phyloP scores from a whole-genome alignment of 23 tunicate genomes.

The Trididemnum nubilum region DNA sequence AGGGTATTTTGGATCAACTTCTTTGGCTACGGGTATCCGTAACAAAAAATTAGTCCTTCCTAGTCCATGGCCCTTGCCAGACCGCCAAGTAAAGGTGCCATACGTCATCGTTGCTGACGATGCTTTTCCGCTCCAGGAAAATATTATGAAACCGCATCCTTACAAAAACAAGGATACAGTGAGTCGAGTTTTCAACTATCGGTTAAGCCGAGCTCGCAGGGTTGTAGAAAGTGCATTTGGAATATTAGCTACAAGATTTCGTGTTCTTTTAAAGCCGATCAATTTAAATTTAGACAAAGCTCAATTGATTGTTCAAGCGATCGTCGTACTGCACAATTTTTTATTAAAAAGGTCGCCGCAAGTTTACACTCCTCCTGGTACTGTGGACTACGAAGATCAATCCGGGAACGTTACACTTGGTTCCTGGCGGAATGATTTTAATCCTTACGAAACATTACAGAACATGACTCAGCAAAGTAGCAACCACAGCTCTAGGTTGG shows the following conservation, averaged over 20 bases:
- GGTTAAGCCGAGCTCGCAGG: background rate
- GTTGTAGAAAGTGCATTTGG: slow-evolving; percentile 18
- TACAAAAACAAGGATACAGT: slow-evolving; percentile 9
- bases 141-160: slow-evolving; percentile 22
- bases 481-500: background rate
- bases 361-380: slow-evolving; percentile 7
- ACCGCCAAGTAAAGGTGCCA: background rate
- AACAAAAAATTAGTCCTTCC: background rate
- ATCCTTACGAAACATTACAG: background rate
- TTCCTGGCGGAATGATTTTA: background rate
- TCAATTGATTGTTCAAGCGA: slow-evolving; percentile 12
- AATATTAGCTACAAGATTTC: background rate
- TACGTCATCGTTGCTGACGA: slow-evolving; percentile 27
- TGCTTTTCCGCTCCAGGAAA: slow-evolving; percentile 29
- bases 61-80: background rate
- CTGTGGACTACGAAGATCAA: slow-evolving; percentile 12
- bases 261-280: slow-evolving; percentile 4
- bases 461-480: background rate
- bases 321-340: background rate
- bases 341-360: background rate
- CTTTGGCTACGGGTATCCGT: background rate
- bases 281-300: slow-evolving; percentile 1
- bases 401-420: background rate
- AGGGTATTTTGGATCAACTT: background rate
- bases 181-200: slow-evolving; percentile 1